A percentile compares a stretch with the other conserved stretches of the same genome.
Conservation (phyloP, 2,888 invertebrate genomes). For the Drosophila anomalata region DNA sequence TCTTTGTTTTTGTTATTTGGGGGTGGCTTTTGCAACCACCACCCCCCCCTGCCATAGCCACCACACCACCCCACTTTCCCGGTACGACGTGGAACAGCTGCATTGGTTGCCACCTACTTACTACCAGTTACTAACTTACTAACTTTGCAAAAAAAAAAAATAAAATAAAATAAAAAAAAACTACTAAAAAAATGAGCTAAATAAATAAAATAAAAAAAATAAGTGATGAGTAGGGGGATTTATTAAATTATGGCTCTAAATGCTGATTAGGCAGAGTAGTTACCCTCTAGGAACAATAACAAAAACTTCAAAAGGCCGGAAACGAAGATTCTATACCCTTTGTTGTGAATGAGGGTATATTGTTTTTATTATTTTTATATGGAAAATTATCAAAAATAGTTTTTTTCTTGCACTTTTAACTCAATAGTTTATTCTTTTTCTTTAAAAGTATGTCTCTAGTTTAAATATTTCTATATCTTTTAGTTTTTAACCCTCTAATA, state of each 20-base stretch:
- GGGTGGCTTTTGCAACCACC: slow-evolving; percentile 23
- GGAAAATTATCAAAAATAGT: background rate
- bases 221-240: slow-evolving; percentile 6
- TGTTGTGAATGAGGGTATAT: too few species aligned
- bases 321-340: background rate
- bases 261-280: slow-evolving; percentile 23
- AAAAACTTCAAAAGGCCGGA: background rate
- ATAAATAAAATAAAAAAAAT: background rate
- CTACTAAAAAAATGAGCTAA: too few species aligned
- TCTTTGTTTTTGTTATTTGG: slow-evolving; percentile 16
- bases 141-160: background rate
- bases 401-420: too few species aligned
- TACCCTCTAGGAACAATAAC: background rate
- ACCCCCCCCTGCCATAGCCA: background rate
- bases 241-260: slow-evolving; percentile 33
- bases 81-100: slow-evolving; percentile 28
- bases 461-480: too few species aligned
- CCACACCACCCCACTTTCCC: background rate
- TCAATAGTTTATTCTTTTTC: too few species aligned
- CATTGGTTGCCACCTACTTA: slow-evolving; percentile 17
- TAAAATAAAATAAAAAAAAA: background rate
- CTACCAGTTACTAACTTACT: slow-evolving; percentile 4
- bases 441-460: too few species aligned
- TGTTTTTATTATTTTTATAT: too few species aligned
- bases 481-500: too few species aligned